These are phyloP conservation scores for Jordanella pulchra DNA, from an alignment of 2,797 vertebrate genomes.

Conservation along the genomic window DNA sequence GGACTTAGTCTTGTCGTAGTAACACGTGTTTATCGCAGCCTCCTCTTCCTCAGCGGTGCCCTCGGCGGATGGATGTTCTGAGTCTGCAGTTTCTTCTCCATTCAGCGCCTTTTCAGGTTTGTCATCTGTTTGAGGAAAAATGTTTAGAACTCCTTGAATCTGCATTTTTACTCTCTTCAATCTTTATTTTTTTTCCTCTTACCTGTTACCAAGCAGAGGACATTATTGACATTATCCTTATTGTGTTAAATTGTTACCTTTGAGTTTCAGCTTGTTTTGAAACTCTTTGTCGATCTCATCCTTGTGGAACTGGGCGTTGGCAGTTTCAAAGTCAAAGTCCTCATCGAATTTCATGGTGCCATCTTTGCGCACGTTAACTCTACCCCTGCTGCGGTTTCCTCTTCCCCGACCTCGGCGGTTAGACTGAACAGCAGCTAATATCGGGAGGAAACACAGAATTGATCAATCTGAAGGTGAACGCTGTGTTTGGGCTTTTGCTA, in stretches of 20 bases:
- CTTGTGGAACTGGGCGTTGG: conserved; percentile 98
- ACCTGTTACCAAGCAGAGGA: not conserved
- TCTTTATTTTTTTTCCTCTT: not conserved
- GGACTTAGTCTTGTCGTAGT: conserved; percentile 98
- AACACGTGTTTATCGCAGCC: conserved; percentile 85
- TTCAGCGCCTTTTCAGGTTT: conserved; percentile 91
- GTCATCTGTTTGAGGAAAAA: conserved; percentile 81
- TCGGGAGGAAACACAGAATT: not conserved
- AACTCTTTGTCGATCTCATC: conserved; percentile 98
- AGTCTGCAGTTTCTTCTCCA: conserved; percentile 90
- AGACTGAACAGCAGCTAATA: conserved; percentile 71
- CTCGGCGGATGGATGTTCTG: conserved; percentile 89
- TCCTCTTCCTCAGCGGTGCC: conserved; percentile 87
- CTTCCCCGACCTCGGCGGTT: conserved; percentile 87
- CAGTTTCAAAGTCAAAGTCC: conserved; percentile 98
- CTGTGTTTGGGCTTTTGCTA: not conserved
- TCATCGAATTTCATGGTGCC: conserved; percentile 97
- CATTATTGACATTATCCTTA: not conserved
- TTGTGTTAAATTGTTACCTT: conserved; percentile 78
- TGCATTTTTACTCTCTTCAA: not conserved
- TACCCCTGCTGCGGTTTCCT: conserved; percentile 90
- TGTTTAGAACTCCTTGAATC: not conserved
- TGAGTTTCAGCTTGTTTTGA: conserved; percentile 96
- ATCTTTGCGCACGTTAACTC: conserved; percentile 88
- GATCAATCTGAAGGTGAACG: not conserved